Evolutionary conservation across 2,888 invertebrate genomes (phyloP).

Genomic region (Melieria omissa): DNA sequence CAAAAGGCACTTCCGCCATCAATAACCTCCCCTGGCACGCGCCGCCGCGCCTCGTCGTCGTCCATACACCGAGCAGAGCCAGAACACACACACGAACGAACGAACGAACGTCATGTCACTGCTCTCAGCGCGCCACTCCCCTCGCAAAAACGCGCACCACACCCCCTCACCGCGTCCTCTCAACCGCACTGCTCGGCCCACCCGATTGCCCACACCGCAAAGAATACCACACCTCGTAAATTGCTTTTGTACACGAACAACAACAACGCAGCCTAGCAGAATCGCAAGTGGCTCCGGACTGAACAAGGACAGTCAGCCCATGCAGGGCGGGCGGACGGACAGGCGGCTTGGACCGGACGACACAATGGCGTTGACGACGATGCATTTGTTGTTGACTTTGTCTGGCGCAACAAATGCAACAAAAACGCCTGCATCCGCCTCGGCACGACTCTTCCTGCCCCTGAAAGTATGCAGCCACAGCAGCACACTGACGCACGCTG

Average conservation of each 20-base stretch:
- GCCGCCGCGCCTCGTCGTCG: too few species aligned
- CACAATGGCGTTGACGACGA: too few species aligned
- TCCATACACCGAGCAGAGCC: too few species aligned
- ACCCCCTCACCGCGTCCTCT: not conserved
- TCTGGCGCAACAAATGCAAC: conserved; percentile 18
- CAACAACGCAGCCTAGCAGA: too few species aligned
- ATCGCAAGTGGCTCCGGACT: too few species aligned
- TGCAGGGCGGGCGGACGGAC: too few species aligned
- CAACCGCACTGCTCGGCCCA: conserved; percentile 5
- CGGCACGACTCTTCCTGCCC: too few species aligned
- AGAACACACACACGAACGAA: not conserved
- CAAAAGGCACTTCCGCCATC: not conserved
- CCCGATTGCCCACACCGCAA: conserved; percentile 5
- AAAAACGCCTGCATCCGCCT: too few species aligned
- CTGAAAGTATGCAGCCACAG: not conserved
- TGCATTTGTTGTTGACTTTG: too few species aligned
- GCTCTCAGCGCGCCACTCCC: too few species aligned
- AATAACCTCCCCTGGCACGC: not conserved
- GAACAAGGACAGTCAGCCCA: too few species aligned
- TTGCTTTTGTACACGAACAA: conserved; percentile 38
- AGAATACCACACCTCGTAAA: conserved; percentile 30
- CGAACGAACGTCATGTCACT: conserved; percentile 20
- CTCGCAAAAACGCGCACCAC: not conserved
- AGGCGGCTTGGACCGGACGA: too few species aligned
- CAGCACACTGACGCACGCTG: not conserved